Percentiles rank a stretch among this genome's conserved stretches.
Evolutionary conservation across 2,797 vertebrate species (phyloP).

Genomic region (Orientallactaga sibirica): DNA sequence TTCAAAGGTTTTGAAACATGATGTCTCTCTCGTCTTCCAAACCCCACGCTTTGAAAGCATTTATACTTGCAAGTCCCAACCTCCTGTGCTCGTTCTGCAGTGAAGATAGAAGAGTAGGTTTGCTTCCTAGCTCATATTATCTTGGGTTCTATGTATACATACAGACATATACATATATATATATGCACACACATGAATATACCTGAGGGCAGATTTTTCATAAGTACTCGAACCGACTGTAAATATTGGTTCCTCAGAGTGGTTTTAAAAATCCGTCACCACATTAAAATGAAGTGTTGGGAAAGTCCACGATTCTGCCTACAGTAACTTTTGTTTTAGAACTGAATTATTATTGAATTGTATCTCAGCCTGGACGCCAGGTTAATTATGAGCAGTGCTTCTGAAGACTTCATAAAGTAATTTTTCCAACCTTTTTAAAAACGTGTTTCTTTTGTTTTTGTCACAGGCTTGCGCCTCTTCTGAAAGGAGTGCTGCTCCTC

Average conservation of each 20-base stretch:
- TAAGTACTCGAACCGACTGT: slow-evolving; percentile 83
- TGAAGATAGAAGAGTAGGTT: slow-evolving; percentile 76
- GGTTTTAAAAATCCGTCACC: slow-evolving; percentile 86
- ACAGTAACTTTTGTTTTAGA: slow-evolving; percentile 90
- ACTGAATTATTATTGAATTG: slow-evolving; percentile 88
- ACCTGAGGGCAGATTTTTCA: slow-evolving; percentile 80
- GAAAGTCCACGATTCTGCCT: slow-evolving; percentile 91
- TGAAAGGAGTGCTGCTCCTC: background rate
- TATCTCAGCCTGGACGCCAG: slow-evolving; percentile 92
- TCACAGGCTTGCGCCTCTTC: background rate
- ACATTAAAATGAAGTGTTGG: slow-evolving; percentile 85
- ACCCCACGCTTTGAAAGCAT: slow-evolving; percentile 71
- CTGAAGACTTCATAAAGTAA: slow-evolving; percentile 94
- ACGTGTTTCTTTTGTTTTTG: slow-evolving; percentile 86
- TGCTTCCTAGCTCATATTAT: slow-evolving; percentile 73
- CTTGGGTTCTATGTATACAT: slow-evolving; percentile 22
- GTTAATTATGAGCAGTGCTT: slow-evolving; percentile 89
- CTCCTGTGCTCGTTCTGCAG: slow-evolving; percentile 79
- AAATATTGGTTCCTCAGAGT: slow-evolving; percentile 86
- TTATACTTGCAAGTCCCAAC: slow-evolving; percentile 69
- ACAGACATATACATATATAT: background rate
- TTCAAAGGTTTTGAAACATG: slow-evolving; percentile 67
- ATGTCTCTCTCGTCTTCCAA: slow-evolving; percentile 57
- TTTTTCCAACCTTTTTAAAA: slow-evolving; percentile 90
- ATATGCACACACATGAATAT: slow-evolving; percentile 3